phyloP scores from a whole-genome alignment of 2,888 invertebrate genomes.

The Portevinia maculata region DNA sequence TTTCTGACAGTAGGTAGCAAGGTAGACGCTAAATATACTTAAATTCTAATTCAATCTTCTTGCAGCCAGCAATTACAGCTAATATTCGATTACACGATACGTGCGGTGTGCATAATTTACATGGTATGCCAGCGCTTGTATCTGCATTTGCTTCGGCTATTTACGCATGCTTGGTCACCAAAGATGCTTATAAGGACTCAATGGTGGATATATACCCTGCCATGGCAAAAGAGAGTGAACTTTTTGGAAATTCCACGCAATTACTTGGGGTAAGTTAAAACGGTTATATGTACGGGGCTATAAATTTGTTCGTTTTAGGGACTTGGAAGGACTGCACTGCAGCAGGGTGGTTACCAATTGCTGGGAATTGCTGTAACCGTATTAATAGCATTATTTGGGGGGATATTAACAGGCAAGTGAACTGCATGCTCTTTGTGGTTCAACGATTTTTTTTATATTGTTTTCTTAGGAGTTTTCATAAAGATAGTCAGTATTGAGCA shows the following conservation, averaged over 20 bases:
- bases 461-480: constrained; percentile 83
- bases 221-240: constrained; percentile 79
- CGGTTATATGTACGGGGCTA: too few species aligned
- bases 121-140: constrained; percentile 96
- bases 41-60: neutral
- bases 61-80: constrained; percentile 80
- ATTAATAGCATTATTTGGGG: constrained; percentile 87
- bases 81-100: constrained; percentile 82
- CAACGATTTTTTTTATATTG: constrained; percentile 66
- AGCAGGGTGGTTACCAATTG: constrained; percentile 91
- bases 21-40: neutral
- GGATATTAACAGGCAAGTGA: constrained; percentile 89
- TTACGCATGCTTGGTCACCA: constrained; percentile 88
- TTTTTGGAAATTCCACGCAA: constrained; percentile 76
- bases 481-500: constrained; percentile 83
- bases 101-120: constrained; percentile 97
- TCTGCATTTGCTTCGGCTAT: constrained; percentile 91
- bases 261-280: constrained; percentile 79
- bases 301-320: constrained; percentile 82
- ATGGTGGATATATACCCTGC: constrained; percentile 86
- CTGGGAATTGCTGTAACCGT: constrained; percentile 88
- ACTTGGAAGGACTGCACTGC: constrained; percentile 85
- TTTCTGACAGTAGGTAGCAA: neutral
- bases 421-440: neutral
- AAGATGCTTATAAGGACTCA: constrained; percentile 86